phyloP scores from a whole-genome alignment of 2,888 invertebrate species.

The Melanargia galathea region DNA sequence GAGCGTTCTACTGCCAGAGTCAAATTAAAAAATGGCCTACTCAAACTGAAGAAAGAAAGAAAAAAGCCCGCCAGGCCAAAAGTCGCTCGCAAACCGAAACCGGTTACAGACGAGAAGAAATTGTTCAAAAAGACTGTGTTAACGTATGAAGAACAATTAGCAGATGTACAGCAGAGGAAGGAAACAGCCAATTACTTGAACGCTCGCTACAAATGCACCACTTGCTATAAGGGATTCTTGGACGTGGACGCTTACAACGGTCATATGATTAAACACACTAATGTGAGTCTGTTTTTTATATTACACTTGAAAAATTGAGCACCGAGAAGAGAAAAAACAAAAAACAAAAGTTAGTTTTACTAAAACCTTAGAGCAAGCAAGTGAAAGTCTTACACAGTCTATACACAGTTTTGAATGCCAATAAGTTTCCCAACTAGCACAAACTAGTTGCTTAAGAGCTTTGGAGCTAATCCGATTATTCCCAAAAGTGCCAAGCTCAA shows the following conservation, averaged over 20 bases:
- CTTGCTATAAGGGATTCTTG: conserved; percentile 6
- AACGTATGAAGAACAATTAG: conserved; percentile 12
- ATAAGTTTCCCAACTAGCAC: too few relatives aligned
- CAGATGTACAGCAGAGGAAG: conserved; percentile 6
- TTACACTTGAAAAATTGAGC: too few relatives aligned
- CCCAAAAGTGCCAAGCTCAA: too few relatives aligned
- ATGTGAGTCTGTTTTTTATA: conserved; percentile 8
- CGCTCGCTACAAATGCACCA: conserved; percentile 4
- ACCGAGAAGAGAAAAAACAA: too few relatives aligned
- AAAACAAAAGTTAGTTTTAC: too few relatives aligned
- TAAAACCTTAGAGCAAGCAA: too few relatives aligned
- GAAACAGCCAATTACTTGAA: conserved; percentile 9
- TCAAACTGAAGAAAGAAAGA: not conserved
- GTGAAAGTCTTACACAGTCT: too few relatives aligned
- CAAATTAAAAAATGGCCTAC: conserved; percentile 10
- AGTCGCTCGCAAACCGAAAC: not conserved
- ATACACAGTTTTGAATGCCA: too few relatives aligned
- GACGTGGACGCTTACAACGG: conserved; percentile 10
- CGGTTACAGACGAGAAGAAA: not conserved
- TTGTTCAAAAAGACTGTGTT: conserved; percentile 11
- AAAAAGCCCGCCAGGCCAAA: not conserved
- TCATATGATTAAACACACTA: conserved; percentile 16
- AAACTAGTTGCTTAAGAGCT: too few relatives aligned
- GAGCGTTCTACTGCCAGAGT: not conserved
- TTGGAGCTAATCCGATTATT: too few relatives aligned